A percentile compares a stretch with the other conserved stretches of the same genome.
phyloP scores from a whole-genome alignment of 1,140 invertebrate genomes.

The Bombus balteatus region DNA sequence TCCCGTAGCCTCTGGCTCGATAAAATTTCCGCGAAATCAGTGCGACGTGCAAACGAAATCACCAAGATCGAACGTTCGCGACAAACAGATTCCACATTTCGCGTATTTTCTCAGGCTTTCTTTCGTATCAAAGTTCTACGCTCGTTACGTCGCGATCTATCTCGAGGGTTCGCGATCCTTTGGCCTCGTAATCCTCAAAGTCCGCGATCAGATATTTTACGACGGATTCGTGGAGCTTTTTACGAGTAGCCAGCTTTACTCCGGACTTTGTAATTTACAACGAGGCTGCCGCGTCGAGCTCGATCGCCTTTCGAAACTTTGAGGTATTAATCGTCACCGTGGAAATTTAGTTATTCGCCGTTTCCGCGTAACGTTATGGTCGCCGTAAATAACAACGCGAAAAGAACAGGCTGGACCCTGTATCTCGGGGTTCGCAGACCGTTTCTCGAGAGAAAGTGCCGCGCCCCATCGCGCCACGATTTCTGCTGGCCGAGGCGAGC shows the following conservation, averaged over 20 bases:
- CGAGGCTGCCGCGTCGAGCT: no score
- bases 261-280: neutral
- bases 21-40: slow-evolving; percentile 5
- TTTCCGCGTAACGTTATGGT: slow-evolving; percentile 41
- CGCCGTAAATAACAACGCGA: slow-evolving; percentile 12
- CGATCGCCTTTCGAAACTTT: no score
- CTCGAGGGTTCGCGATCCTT: no score
- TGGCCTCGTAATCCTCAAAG: neutral
- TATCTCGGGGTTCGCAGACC: slow-evolving; percentile 31
- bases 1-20: no score
- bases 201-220: no score
- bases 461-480: slow-evolving; percentile 64
- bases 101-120: neutral
- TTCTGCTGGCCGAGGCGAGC: slow-evolving; percentile 43
- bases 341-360: slow-evolving; percentile 25
- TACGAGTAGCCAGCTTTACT: no score
- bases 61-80: neutral
- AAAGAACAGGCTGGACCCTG: neutral
- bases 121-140: neutral
- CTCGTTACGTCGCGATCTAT: neutral
- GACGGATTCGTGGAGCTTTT: no score
- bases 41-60: no score
- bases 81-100: neutral
- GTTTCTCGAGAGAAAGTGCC: slow-evolving; percentile 71
- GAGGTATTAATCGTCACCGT: slow-evolving; percentile 29